phyloP scores from a whole-genome alignment of 2,888 invertebrate genomes.

The Rhabditophanes sp. region DNA sequence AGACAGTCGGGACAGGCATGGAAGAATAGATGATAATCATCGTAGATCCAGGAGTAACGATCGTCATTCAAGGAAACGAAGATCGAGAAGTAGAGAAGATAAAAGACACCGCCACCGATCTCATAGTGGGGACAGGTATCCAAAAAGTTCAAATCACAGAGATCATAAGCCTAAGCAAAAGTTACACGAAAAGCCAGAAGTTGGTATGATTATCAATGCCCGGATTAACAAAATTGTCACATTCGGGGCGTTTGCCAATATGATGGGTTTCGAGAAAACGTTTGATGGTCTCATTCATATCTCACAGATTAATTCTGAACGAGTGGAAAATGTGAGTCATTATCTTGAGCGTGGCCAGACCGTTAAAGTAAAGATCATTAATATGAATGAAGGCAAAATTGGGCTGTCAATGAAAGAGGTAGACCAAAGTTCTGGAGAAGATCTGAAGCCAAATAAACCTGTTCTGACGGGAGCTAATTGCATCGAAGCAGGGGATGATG shows the following conservation, averaged over 20 bases:
- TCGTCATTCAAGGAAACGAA: constrained; percentile 13
- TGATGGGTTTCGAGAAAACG: constrained; percentile 68
- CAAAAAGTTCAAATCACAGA: not conserved
- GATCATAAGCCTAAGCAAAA: constrained; percentile 11
- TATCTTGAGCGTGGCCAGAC: constrained; percentile 74
- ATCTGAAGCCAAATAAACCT: constrained; percentile 62
- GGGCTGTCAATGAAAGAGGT: constrained; percentile 58
- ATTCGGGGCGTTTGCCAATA: constrained; percentile 94
- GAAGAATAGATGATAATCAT: constrained; percentile 7
- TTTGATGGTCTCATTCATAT: constrained; percentile 96
- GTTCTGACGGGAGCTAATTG: constrained; percentile 22
- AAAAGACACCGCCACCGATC: constrained; percentile 10
- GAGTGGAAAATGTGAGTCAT: constrained; percentile 82
- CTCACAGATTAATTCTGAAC: constrained; percentile 52
- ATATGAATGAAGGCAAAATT: constrained; percentile 68
- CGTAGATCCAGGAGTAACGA: constrained; percentile 5
- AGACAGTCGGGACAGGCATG: not conserved
- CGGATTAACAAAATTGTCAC: constrained; percentile 84
- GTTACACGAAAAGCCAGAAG: constrained; percentile 49
- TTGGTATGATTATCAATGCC: constrained; percentile 67
- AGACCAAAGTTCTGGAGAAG: constrained; percentile 79
- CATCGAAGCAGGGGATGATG: constrained; percentile 18
- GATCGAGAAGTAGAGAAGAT: constrained; percentile 8
- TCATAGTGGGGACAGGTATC: constrained; percentile 2
- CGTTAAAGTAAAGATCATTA: constrained; percentile 59